phyloP scores from a whole-genome alignment of 1,140 invertebrate genomes.

The Brachystomella parvula region DNA sequence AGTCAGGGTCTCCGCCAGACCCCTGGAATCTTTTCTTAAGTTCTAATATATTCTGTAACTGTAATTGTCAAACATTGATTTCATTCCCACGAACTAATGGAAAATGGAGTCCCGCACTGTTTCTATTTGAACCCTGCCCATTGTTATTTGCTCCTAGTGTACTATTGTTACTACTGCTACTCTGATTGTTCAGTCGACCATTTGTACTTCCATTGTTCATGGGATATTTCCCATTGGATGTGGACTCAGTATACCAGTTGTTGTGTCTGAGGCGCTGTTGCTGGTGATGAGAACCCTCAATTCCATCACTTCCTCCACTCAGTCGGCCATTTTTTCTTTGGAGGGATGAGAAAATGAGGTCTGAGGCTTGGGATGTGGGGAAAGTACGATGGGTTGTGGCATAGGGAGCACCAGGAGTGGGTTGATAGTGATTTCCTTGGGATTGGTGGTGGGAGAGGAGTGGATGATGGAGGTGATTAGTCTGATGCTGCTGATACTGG shows the following conservation, averaged over 20 bases:
- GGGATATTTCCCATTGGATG: slow-evolving; percentile 9
- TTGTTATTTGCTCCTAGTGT: not conserved
- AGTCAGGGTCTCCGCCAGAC: too few relatives aligned
- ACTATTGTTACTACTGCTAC: not conserved
- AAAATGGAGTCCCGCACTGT: slow-evolving; percentile 10
- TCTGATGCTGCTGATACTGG: slow-evolving; percentile 35
- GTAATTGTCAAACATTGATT: slow-evolving; percentile 35
- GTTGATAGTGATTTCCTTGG: slow-evolving; percentile 9
- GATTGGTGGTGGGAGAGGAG: slow-evolving; percentile 20
- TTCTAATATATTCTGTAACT: slow-evolving; percentile 4
- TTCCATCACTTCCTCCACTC: not conserved
- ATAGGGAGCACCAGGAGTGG: slow-evolving; percentile 12
- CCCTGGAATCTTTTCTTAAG: not conserved
- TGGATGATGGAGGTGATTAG: slow-evolving; percentile 27
- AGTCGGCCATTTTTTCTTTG: slow-evolving; percentile 22
- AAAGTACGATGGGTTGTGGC: slow-evolving; percentile 38
- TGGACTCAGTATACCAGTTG: slow-evolving; percentile 31
- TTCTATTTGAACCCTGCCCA: not conserved
- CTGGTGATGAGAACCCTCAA: not conserved
- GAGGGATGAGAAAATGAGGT: slow-evolving; percentile 36
- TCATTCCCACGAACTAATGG: slow-evolving; percentile 34
- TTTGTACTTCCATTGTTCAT: slow-evolving; percentile 16
- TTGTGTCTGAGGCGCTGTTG: not conserved
- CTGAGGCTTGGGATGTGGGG: slow-evolving; percentile 33
- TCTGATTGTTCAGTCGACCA: not conserved